These are phyloP conservation scores for Hemibagrus guttatus DNA, from an alignment of 2,797 vertebrate genomes.

Conservation along the genomic window DNA sequence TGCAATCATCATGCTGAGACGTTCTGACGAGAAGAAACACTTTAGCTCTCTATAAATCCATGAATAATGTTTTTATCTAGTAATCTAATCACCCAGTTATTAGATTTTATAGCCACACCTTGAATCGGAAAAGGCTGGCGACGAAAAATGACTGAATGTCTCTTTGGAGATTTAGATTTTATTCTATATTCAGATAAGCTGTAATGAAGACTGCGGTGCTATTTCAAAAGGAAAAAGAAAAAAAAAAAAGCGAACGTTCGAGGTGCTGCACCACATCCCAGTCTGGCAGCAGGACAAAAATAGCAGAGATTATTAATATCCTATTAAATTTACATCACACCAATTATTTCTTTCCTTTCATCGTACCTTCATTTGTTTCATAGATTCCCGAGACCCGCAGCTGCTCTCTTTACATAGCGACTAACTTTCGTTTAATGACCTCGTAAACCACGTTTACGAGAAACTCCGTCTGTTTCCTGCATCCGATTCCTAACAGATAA, in stretches of 20 bases:
- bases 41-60: neutral
- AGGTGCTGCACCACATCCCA: neutral
- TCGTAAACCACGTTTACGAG: neutral
- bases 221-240: neutral
- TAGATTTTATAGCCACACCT: neutral
- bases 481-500: neutral
- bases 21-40: neutral
- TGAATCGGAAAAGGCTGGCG: neutral
- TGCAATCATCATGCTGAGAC: neutral
- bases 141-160: neutral
- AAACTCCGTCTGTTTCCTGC: neutral
- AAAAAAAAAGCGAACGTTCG: neutral
- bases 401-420: neutral
- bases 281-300: neutral
- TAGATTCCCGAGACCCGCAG: neutral
- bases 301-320: neutral
- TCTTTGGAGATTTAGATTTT: neutral
- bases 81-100: neutral
- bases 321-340: neutral
- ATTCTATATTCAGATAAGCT: neutral
- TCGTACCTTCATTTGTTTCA: neutral
- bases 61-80: no score
- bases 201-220: neutral
- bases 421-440: neutral
- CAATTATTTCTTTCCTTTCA: conserved; percentile 5